Conservation (phyloP, 2,888 invertebrate genomes). For the Oeneis ivallda region DNA sequence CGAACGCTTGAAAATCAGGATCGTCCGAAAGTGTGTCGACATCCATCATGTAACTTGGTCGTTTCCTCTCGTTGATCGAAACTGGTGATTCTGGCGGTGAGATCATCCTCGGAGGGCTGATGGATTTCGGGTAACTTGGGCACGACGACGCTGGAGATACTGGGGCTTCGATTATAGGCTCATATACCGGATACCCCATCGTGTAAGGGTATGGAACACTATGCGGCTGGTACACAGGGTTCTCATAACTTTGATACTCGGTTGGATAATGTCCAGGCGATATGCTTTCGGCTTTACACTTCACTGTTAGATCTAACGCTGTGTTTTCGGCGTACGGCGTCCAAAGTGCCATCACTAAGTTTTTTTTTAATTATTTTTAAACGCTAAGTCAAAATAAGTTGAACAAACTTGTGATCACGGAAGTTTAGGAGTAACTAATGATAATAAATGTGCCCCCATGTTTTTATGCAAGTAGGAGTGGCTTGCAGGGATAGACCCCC, state of each 20-base stretch:
- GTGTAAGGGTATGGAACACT: conserved; percentile 33
- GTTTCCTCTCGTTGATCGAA: conserved; percentile 35
- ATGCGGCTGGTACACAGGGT: conserved; percentile 28
- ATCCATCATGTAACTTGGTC: conserved; percentile 75
- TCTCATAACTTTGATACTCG: conserved; percentile 28
- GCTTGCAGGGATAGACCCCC: conserved; percentile 41
- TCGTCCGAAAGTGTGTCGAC: conserved; percentile 71
- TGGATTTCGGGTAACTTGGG: conserved; percentile 34
- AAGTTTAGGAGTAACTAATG: conserved; percentile 37
- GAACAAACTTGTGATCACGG: conserved; percentile 18
- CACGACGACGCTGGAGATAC: conserved; percentile 41
- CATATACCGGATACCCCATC: conserved; percentile 35
- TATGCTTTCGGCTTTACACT: conserved; percentile 42
- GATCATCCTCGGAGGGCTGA: conserved; percentile 39
- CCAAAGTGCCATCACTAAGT: conserved; percentile 60
- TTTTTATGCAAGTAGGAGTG: conserved; percentile 41
- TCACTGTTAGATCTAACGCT: conserved; percentile 58
- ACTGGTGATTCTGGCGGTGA: conserved; percentile 43
- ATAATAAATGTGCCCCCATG: conserved; percentile 37
- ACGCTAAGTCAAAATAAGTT: not conserved
- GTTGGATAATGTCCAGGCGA: conserved; percentile 39
- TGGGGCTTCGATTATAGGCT: conserved; percentile 38
- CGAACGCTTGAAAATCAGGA: conserved; percentile 85
- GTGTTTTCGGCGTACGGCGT: conserved; percentile 63
- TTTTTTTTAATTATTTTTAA: not conserved